Base-by-base conservation (phyloP, 53 echinoderm and acorn worm genomes). In the Henricia sp. region DNA sequence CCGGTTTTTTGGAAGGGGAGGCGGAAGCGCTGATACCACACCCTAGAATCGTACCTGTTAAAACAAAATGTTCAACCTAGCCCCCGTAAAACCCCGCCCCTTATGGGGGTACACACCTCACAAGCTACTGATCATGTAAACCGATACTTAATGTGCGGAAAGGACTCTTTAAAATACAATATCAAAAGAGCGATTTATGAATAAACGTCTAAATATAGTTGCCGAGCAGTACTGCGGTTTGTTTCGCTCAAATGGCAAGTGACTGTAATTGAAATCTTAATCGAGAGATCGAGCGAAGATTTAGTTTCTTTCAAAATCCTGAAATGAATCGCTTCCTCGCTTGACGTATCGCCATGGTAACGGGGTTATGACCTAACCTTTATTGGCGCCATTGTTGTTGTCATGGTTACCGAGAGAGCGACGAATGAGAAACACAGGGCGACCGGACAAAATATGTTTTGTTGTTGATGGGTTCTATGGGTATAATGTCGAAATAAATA, bases 151-250 rank as follows among this genome's bases (percentile, higher is more conserved):
- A 13, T 3, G 21, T 40, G 33, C 4, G 40, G 38, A 23, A 13
- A 3, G 2, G 40, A 46, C 6, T 29, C 19, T 30, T 59, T 25
- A 14, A 39, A 40, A 37, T 40, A 59, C 6, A 40, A 58, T 56
- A 6, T 64, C 12, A 63, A 1, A 30, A 23, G 10, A 21, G 9
- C 16, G 65, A 32, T 32, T 62, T 34, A 32, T 64, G 80, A 64
- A 80, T 80, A 34, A 32, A 60, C 32, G 44, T 80, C 80, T 26
- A 48, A 80, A 80, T 25, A 80, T 80, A 80, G 80, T 24, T 74
- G 27, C n/a, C 12, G 30, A 71, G 29, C 30, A 30, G 48, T 51
- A 50, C 48, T 9, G 46, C 28, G n/a, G n/a, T n/a, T n/a, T n/a
- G n/a, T n/a, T n/a, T n/a, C 19, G 29, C 16, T 9, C 16, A 3